Base-by-base conservation (phyloP, 2,888 invertebrate genomes). In the Tenodera sinensis region DNA sequence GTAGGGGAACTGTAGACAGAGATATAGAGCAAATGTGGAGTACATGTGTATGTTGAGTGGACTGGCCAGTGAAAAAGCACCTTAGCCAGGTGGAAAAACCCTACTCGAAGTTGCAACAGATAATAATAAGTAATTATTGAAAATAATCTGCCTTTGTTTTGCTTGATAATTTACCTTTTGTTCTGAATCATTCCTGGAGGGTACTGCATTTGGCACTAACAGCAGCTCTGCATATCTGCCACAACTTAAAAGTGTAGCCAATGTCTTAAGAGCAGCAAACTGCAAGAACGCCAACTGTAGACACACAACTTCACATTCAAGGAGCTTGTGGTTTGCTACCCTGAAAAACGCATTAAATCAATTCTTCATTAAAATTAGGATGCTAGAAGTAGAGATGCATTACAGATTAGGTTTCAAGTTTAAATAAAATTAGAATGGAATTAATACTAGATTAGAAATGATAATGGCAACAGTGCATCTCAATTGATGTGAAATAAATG, bases 171-270 rank as follows among this genome's bases (percentile, higher is more conserved):
- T 54, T 27, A 85, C 27, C n/a, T 84, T 89, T n/a, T 91, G 91
- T 20, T 90, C 90, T 42, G 91, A 87, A 12, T 90, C 87, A 28
- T 89, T 88, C 27, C 89, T 90, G 83, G 90, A 83, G 14, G 88
- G 54, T 7, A 84, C 34, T 34, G 90, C 92, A 88, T 94, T 93
- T 1, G 94, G 94, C 12, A 95, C 94, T 14, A 95, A 92, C 89
- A 95, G 93, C 91, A 95, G 92, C 91, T 95, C 95, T 0, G 94
- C 93, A 91, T 95, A 95, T 88, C 94, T 93, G 81, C 94, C 94
- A 88, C 94, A 94, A 83, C 94, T 94, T 34, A 95, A 92, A 54
- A 95, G 93, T 6, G 93, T 92, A 88, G 93, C 93, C 27, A 96
- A 92, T 6, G 94, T 93, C 92, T 95, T 95, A 90, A 95, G 92